These are phyloP conservation scores for Ichneumon xanthorius DNA, from an alignment of 2,888 invertebrate species.

Conservation along the genomic window DNA sequence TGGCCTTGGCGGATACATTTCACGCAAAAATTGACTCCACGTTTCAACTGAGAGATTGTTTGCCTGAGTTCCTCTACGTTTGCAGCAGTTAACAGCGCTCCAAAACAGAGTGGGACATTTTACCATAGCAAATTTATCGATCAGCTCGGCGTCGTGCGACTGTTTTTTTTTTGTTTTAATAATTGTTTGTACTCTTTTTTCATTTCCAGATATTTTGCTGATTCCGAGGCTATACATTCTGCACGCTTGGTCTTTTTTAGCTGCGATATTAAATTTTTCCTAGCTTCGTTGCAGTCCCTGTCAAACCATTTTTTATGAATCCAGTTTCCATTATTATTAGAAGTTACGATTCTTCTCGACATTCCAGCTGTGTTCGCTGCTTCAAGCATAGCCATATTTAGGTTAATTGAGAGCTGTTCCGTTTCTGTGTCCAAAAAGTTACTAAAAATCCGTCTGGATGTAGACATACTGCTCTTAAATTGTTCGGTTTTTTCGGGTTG, in stretches of 20 bases:
- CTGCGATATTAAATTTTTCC: too few species aligned
- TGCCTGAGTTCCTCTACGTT: neutral
- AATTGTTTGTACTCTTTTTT: neutral
- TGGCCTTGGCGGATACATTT: constrained; percentile 27
- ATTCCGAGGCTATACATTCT: neutral
- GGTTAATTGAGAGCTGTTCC: too few species aligned
- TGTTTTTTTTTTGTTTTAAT: neutral
- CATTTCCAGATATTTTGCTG: neutral
- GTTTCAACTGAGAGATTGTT: neutral
- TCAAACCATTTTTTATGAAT: too few species aligned
- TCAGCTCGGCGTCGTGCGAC: neutral
- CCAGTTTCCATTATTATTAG: too few species aligned
- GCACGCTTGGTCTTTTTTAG: neutral
- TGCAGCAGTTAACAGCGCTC: neutral
- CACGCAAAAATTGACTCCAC: constrained; percentile 24
- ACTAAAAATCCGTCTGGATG: neutral
- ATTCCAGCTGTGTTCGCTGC: too few species aligned
- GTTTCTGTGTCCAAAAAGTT: neutral
- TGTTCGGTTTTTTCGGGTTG: neutral
- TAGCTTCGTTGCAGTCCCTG: too few species aligned
- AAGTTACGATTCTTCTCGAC: too few species aligned
- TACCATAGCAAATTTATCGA: neutral
- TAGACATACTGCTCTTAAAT: neutral
- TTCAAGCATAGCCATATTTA: too few species aligned
- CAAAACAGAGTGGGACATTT: neutral